These are phyloP conservation scores for Cherax destructor DNA, from an alignment of 1,140 invertebrate genomes.

Conservation along the genomic window DNA sequence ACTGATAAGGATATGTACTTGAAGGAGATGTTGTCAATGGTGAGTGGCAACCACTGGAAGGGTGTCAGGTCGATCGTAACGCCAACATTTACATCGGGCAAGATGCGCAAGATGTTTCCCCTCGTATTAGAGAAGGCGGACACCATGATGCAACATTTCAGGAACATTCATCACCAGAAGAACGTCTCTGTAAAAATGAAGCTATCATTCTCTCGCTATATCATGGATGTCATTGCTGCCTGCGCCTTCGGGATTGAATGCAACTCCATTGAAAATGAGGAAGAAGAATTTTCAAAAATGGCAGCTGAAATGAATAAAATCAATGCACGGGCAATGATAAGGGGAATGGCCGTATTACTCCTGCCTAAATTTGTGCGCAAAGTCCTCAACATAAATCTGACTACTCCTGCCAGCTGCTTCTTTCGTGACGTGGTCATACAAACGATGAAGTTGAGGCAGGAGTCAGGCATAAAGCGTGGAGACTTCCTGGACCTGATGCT, in stretches of 20 bases:
- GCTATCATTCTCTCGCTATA: slow-evolving; percentile 73
- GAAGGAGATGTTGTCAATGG: background rate
- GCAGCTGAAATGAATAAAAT: background rate
- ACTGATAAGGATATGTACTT: background rate
- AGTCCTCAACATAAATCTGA: background rate
- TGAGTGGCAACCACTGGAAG: slow-evolving; percentile 65
- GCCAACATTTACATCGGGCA: slow-evolving; percentile 71
- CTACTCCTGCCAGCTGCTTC: background rate
- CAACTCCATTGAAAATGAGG: slow-evolving; percentile 57
- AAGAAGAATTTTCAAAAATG: slow-evolving; percentile 59
- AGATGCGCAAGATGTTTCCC: slow-evolving; percentile 60
- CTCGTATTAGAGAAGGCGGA: slow-evolving; percentile 29
- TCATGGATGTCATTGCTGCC: slow-evolving; percentile 77
- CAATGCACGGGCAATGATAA: background rate
- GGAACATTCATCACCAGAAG: background rate
- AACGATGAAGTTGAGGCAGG: slow-evolving; percentile 30
- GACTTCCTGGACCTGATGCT: slow-evolving; percentile 76
- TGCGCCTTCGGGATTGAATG: slow-evolving; percentile 77
- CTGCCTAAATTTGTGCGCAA: slow-evolving; percentile 2
- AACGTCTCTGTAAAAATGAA: slow-evolving; percentile 52
- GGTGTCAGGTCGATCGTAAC: slow-evolving; percentile 51
- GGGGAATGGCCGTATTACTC: background rate
- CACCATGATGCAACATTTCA: slow-evolving; percentile 2
- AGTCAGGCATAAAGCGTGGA: slow-evolving; percentile 64
- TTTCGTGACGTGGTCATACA: slow-evolving; percentile 15